phyloP scores from a whole-genome alignment of 23 tunicate species.

The Halocynthia roretzi region DNA sequence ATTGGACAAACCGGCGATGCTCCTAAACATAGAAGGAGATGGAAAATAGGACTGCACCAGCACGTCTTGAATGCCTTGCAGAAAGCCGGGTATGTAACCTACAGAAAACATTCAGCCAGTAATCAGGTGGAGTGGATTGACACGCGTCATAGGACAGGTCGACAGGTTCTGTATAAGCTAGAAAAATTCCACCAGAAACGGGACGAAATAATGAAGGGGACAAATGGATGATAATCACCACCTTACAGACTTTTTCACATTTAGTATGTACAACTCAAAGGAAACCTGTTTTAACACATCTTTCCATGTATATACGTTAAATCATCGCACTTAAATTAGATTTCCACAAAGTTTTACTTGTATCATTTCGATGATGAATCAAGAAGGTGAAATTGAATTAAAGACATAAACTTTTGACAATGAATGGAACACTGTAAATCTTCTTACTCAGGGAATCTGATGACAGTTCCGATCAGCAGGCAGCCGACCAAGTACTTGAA shows the following conservation, averaged over 20 bases:
- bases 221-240: too few species aligned
- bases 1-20: neutral
- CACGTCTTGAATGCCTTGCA: slow-evolving; percentile 30
- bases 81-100: slow-evolving; percentile 18
- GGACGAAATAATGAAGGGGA: too few species aligned
- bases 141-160: neutral
- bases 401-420: neutral
- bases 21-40: neutral
- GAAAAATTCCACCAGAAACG: too few species aligned
- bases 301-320: too few species aligned
- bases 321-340: too few species aligned
- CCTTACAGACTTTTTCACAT: too few species aligned
- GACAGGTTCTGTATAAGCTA: too few species aligned
- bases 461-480: slow-evolving; percentile 7
- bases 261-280: too few species aligned
- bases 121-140: neutral
- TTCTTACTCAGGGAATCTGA: slow-evolving; percentile 10
- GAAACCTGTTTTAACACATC: too few species aligned
- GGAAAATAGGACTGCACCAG: slow-evolving; percentile 33
- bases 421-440: neutral
- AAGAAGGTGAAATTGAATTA: neutral
- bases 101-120: neutral
- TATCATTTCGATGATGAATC: neutral
- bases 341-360: neutral
- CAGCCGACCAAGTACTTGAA: slow-evolving; percentile 2